A percentile compares a stretch with the other conserved stretches of the same genome.
Conservation (phyloP, 1,140 invertebrate genomes). For the Caerostris darwini region DNA sequence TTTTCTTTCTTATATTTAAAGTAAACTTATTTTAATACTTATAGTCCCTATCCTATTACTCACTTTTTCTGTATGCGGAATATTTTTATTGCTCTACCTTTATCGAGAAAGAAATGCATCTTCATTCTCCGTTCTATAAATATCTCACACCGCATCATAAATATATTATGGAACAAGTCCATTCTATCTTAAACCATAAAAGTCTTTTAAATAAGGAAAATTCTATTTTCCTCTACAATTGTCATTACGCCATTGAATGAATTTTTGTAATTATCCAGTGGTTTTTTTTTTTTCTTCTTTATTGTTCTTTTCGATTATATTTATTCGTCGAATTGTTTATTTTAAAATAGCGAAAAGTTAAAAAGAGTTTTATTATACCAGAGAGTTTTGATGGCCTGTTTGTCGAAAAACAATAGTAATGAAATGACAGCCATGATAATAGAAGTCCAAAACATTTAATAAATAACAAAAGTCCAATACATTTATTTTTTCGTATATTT, state of each 20-base stretch:
- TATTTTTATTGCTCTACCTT: background rate
- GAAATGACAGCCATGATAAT: slow-evolving; percentile 40
- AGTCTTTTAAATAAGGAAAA: too few relatives aligned
- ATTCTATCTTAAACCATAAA: too few relatives aligned
- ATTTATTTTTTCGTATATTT: too few relatives aligned
- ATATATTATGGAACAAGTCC: background rate
- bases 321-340: background rate
- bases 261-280: background rate
- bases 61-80: background rate
- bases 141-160: background rate
- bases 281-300: background rate
- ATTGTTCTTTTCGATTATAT: background rate
- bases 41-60: background rate
- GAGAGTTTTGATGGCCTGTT: slow-evolving; percentile 21
- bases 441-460: background rate
- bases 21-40: background rate
- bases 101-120: background rate
- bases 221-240: too few relatives aligned
- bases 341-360: slow-evolving; percentile 52
- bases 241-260: background rate
- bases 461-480: too few relatives aligned
- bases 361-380: slow-evolving; percentile 14
- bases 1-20: background rate
- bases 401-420: background rate
- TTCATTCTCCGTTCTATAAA: background rate